Evolutionary conservation across 2,797 vertebrate genomes (phyloP), one percentile per base, ranked within the genome.

Genomic region (Anniella stebbinsi): DNA sequence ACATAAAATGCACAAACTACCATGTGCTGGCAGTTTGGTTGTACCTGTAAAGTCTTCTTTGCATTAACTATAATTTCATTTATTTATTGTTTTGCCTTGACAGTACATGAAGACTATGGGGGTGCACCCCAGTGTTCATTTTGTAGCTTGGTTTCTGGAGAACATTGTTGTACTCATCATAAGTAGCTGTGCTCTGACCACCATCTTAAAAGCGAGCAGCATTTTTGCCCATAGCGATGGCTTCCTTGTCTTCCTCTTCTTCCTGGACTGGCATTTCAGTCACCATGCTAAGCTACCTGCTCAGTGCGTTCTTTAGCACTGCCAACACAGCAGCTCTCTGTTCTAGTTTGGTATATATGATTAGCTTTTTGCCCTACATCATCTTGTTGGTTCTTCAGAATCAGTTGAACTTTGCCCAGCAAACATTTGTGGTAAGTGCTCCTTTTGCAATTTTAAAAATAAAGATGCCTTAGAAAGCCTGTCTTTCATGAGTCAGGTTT

Each of bases 61-160:
- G 13, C 28, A 6, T 80, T 48, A 51, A 8, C 51, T 51, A 51
- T 51, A 78, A 78, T 9, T 12, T 2, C 2, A 10, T 70, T 11
- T n/a, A 38, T 83, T 80, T 90, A 1, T 3, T 45, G 6, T 45
- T 89, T 18, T 89, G 91, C 10, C 87, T 63, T 85, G 69, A 54
- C 95, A 97, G 97, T 97, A 97, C 69, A 92, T 97, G 96, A 92
- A 91, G 92, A 96, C 96, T 88, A 97, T 97, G 96, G 97, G 97
- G 1, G 96, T 97, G 3, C 91, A 95, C 78, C 95, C 97, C 0
- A 45, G 84, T 0, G 28, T 95, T 91, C 90, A 96, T 91, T 97
- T 97, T 91, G 91, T 96, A 80, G 97, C 97, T 73, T 98, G 97
- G 97, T 95, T 98, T 95, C 89, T 97, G 94, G 97, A 98, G 94